Evolutionary conservation across 2,797 vertebrate species (phyloP).

Genomic region (Oreonectes daqikongensis): DNA sequence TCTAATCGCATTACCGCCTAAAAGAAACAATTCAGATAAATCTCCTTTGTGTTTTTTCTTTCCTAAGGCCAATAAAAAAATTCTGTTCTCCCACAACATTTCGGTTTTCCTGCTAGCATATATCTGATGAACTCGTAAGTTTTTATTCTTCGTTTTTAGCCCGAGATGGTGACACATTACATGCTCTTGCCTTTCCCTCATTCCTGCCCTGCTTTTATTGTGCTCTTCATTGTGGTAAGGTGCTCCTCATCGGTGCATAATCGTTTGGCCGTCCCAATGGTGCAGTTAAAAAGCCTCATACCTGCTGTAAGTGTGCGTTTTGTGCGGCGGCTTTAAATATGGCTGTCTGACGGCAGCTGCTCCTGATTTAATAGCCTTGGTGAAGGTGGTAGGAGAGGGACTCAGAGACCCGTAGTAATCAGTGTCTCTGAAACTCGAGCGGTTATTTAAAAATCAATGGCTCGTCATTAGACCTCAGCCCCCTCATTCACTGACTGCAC

Average conservation of each 20-base stretch:
- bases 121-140: background rate
- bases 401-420: constrained; percentile 60
- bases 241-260: constrained; percentile 37
- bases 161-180: constrained; percentile 6
- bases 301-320: constrained; percentile 35
- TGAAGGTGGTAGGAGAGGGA: constrained; percentile 51
- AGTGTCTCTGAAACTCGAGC: constrained; percentile 67
- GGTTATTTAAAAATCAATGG: constrained; percentile 69
- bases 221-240: constrained; percentile 4
- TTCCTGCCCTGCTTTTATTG: constrained; percentile 16
- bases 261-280: constrained; percentile 36
- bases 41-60: background rate
- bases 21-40: background rate
- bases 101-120: constrained; percentile 1
- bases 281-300: constrained; percentile 43
- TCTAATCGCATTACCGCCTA: background rate
- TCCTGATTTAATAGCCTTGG: constrained; percentile 57
- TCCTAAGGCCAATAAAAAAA: background rate
- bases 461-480: constrained; percentile 61
- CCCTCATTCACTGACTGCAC: constrained; percentile 56
- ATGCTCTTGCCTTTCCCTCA: constrained; percentile 17
- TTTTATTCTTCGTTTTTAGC: background rate
- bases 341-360: constrained; percentile 51
- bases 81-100: background rate
- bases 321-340: constrained; percentile 53